phyloP scores from a whole-genome alignment of 2,113 vertebrate genomes.

The Neoarius graeffei region DNA sequence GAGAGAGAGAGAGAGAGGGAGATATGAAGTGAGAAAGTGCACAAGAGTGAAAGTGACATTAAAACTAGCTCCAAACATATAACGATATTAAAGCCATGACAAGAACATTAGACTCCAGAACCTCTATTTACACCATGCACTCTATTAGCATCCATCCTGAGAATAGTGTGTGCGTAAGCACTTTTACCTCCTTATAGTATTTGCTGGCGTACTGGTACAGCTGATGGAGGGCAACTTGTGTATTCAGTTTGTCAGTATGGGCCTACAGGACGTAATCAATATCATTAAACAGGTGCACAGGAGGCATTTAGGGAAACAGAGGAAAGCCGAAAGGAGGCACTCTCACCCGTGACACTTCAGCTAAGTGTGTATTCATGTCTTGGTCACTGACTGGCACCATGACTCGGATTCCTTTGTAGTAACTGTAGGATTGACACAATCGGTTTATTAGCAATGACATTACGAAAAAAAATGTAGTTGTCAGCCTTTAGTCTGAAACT shows the following conservation, averaged over 20 bases:
- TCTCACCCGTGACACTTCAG: constrained; percentile 96
- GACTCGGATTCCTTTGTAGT: constrained; percentile 94
- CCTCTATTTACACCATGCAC: constrained; percentile 1
- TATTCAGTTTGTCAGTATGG: constrained; percentile 96
- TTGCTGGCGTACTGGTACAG: constrained; percentile 98
- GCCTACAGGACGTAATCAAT: constrained; percentile 72
- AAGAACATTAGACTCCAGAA: not conserved
- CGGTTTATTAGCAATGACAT: not conserved
- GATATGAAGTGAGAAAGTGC: not conserved
- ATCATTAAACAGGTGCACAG: constrained; percentile 10
- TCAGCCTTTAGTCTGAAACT: not conserved
- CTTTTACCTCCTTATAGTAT: constrained; percentile 95
- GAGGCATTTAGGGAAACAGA: not conserved
- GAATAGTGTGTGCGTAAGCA: not conserved
- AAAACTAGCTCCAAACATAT: not conserved
- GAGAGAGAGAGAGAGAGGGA: not conserved
- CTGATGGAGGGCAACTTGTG: constrained; percentile 93
- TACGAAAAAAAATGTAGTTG: too few species aligned
- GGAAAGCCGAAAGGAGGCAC: constrained; percentile 33
- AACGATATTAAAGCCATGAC: not conserved
- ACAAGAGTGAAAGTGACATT: not conserved
- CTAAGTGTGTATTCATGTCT: constrained; percentile 98
- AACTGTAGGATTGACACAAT: constrained; percentile 70
- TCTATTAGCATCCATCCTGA: constrained; percentile 23
- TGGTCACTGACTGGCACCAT: constrained; percentile 97